phyloP scores from a whole-genome alignment of 2,797 vertebrate genomes.

The Muscicapa comitata region DNA sequence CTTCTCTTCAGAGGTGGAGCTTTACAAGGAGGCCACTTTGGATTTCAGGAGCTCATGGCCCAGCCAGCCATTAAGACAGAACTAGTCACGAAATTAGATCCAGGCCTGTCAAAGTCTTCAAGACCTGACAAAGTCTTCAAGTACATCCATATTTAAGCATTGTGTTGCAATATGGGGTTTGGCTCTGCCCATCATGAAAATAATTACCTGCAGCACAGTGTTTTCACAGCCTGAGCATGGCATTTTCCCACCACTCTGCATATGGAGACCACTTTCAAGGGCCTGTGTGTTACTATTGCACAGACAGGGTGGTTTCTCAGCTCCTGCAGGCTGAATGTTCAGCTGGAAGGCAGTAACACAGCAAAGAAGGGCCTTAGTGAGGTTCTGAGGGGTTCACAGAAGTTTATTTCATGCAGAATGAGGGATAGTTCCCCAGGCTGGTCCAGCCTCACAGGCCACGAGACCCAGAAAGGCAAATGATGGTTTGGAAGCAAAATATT shows the following conservation, averaged over 20 bases:
- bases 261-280: neutral
- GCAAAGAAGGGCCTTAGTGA: neutral
- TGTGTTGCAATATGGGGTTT: neutral
- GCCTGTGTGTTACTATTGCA: neutral
- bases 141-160: neutral
- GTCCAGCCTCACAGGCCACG: neutral
- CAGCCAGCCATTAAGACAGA: neutral
- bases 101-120: neutral
- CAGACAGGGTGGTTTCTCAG: neutral
- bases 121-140: neutral
- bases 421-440: neutral
- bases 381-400: neutral
- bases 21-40: neutral
- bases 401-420: neutral
- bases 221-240: neutral
- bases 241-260: neutral
- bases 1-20: neutral
- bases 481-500: conserved; percentile 13
- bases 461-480: neutral
- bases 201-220: neutral
- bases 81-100: neutral
- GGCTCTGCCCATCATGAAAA: neutral
- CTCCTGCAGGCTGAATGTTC: neutral
- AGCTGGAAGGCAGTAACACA: neutral
- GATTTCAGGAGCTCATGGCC: neutral